Evolutionary conservation across 35 echinoderm and acorn worm species (phyloP), one percentile per base, ranked within the genome.

Genomic region (Ptychodera flava): DNA sequence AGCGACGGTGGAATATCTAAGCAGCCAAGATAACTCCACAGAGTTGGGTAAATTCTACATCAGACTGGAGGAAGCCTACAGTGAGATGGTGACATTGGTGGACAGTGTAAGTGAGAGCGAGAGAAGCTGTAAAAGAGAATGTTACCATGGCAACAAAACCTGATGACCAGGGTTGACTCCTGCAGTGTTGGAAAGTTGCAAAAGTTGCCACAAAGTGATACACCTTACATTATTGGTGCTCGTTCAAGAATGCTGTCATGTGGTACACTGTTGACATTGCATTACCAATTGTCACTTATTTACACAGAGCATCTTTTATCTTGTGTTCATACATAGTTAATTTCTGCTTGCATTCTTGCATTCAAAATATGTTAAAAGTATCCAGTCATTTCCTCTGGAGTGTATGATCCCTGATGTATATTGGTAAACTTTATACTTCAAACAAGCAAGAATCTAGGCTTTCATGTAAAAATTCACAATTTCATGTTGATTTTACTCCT

Each of bases 21-120:
- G 33, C 78, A 38, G 36, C n/a, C 78, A 79, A 16, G 88, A 97
- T 76, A 81, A 77, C 15, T 88, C 87, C 16, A 34, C 86, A 0
- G 36, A 37, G 28, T 37, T 86, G 22, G 87, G 83, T 37, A 80
- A 89, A 16, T 97, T 97, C 35, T 76, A 78, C 32, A 84, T 88
- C 1, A 80, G 95, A 83, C 85, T 93, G 15, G 82, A 85, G 64
- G 84, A 37, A 1, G 86, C 87, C 29, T 83, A 97, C 30, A 33
- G 86, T 35, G 85, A 91, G 28, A 85, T 93, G 35, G 31, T 90
- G 2, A 32, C 88, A 14, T 86, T 97, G 81, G 86, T 93, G 12
- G 85, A 78, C 78, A 85, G 45, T 82, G 94, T 97, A 91, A 90
- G 90, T 86, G 0, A 34, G 33, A 29, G 16, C 82, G 88, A 37